Base-by-base conservation (phyloP, 2,113 vertebrate species). In the Pleuronectes platessa region DNA sequence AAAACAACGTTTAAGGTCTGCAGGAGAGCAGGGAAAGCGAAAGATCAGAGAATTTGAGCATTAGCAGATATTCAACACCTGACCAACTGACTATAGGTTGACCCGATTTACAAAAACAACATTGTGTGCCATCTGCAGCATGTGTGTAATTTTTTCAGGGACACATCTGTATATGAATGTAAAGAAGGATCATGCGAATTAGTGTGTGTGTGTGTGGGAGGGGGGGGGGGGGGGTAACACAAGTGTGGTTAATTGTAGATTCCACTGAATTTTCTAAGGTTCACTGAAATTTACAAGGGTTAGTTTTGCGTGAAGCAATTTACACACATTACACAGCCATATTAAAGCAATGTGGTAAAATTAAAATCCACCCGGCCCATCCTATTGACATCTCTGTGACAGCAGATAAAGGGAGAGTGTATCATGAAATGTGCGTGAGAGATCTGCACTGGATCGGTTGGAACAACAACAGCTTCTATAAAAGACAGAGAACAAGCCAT, bases 241-340 rank as follows among this genome's bases (percentile, higher is more conserved):
- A 49, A 17, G 45, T 49, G 45, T 49, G 45, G 45, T 49, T 18
- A 49, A 49, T 82, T 86, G 74, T 51, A 82, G 85, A 81, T 83
- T 83, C 76, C 76, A 58, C 20, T 56, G 67, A 67, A 80, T 82
- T 85, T 82, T 71, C 37, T 45, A 72, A 67, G 82, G 74, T 77
- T 74, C 62, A 69, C 35, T 83, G 47, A 58, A 58, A 82, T 84
- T 79, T 74, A 66, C 42, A 82, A 64, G 72, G 85, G 78, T 87
- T 75, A 83, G 66, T 81, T 85, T 74, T 85, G 69, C 21, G 3
- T 71, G 76, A 75, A 79, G 72, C 69, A 78, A 23, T 20, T 69
- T 56, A 37, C 55, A 74, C 59, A 71, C 81, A 71, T 53, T 69
- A 42, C 81, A 71, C 49, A 70, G 49, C 40, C 49, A 35, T 66